These are phyloP conservation scores for Nixonia krombeini DNA, from an alignment of 1,140 invertebrate genomes.

Conservation along the genomic window DNA sequence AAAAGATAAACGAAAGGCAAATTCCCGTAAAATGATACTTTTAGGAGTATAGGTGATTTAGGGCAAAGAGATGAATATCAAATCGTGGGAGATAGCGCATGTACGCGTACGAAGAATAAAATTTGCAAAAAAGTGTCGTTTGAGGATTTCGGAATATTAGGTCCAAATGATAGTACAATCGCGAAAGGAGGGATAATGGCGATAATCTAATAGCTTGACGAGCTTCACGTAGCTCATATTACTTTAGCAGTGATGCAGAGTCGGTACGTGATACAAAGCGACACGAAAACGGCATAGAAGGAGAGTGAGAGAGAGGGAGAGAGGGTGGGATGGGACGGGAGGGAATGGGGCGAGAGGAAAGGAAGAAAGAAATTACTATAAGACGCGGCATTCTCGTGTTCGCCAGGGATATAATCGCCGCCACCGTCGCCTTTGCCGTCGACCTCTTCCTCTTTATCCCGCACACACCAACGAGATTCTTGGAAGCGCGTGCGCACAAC, in stretches of 20 bases:
- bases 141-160: too few species aligned
- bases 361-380: background rate
- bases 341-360: too few species aligned
- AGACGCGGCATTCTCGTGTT: slow-evolving; percentile 20
- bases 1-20: too few species aligned
- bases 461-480: background rate
- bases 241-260: slow-evolving; percentile 32
- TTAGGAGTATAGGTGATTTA: too few species aligned
- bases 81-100: too few species aligned
- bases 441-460: background rate
- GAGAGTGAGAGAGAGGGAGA: too few species aligned
- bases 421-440: background rate
- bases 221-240: slow-evolving; percentile 30
- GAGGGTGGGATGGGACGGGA: too few species aligned
- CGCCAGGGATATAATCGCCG: background rate
- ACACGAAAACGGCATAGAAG: slow-evolving; percentile 4
- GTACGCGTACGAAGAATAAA: too few species aligned
- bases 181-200: slow-evolving; percentile 24
- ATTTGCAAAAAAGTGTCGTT: too few species aligned
- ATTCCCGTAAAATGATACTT: too few species aligned
- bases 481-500: background rate
- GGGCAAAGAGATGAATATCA: too few species aligned
- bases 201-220: slow-evolving; percentile 12
- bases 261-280: slow-evolving; percentile 17
- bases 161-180: too few species aligned